Percentiles rank a stretch among this genome's conserved stretches.
Evolutionary conservation across 2,888 invertebrate species (phyloP).

Genomic region (Melanchra persicariae): DNA sequence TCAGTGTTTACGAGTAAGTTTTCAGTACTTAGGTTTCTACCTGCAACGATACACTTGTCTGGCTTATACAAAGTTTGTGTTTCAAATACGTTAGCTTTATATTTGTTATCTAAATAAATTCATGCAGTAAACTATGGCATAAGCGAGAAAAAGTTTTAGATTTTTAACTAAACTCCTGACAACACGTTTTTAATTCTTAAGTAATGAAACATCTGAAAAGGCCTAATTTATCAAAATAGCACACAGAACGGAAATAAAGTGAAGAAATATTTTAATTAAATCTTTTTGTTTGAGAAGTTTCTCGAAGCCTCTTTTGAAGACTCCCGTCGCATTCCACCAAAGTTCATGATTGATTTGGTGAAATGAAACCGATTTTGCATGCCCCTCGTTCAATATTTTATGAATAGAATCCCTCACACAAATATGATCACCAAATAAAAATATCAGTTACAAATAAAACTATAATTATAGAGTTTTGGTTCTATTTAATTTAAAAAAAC

Average conservation of each 20-base stretch:
- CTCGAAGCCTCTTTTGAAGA: slow-evolving; percentile 37
- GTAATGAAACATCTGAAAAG: too few species aligned
- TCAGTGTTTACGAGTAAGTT: slow-evolving; percentile 41
- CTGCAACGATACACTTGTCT: slow-evolving; percentile 12
- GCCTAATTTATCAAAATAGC: too few species aligned
- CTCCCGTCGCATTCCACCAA: slow-evolving; percentile 44
- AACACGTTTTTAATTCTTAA: too few species aligned
- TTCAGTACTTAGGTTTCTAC: slow-evolving; percentile 24
- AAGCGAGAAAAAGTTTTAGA: neutral
- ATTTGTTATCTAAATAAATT: too few species aligned
- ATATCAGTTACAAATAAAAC: too few species aligned
- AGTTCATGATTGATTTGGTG: slow-evolving; percentile 54
- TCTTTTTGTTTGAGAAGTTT: slow-evolving; percentile 40
- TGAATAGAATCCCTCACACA: neutral
- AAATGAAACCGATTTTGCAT: slow-evolving; percentile 52
- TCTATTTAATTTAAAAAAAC: too few species aligned
- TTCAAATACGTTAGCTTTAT: too few species aligned
- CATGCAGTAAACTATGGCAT: neutral
- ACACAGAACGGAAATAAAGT: slow-evolving; percentile 25
- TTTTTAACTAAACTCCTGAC: too few species aligned
- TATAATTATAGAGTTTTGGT: too few species aligned
- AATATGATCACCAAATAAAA: neutral
- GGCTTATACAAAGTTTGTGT: slow-evolving; percentile 10
- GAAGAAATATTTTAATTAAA: slow-evolving; percentile 54
- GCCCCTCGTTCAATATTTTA: slow-evolving; percentile 14